Evolutionary conservation across 2,113 vertebrate genomes (phyloP), one percentile per base, ranked within the genome.

Genomic region (Serinus canaria): DNA sequence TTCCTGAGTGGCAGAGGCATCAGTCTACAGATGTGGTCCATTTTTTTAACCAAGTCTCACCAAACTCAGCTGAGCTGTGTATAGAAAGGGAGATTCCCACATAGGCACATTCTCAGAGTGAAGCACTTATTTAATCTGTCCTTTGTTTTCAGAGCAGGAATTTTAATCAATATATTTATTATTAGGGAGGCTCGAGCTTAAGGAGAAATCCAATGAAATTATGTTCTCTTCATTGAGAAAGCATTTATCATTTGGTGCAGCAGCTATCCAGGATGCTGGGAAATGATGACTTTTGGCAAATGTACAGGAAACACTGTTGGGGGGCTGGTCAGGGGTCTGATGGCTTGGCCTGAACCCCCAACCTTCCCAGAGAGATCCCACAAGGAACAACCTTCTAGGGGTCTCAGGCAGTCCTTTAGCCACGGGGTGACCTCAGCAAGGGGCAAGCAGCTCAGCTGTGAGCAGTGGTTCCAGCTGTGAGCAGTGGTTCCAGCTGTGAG

Each of bases 181-280:
- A 85, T 94, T 87, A 72, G 47, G 33, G 24, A 86, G 60, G 50
- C 47, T 87, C 69, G 41, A 82, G 70, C 46, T 90, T 96, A 93
- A 94, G 79, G 93, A 79, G 75, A 94, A 96, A 96, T 96, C 94
- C 94, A 97, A 92, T 97, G 94, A 96, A 95, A 96, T 64, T 7
- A 82, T 95, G 88, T 86, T 97, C 90, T 97, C 76, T 94, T 95
- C 73, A 64, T 28, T 80, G 91, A 97, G 95, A 88, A 96, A 96
- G 76, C 96, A 94, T 97, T 91, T 97, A 96, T 97, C 95, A 92
- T 97, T 95, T 97, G 90, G 92, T 91, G 90, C 77, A 92, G 84
- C 77, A 77, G 60, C 73, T 93, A 63, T 94, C 86, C 67, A 83
- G 88, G 79, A 92, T 96, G 90, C 56, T 81, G 88, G 50, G 90